A percentile compares a stretch with the other conserved stretches of the same genome.
These are phyloP conservation scores for Gymnoscelis rufifasciata DNA, from an alignment of 2,888 invertebrate species.

Conservation along the genomic window DNA sequence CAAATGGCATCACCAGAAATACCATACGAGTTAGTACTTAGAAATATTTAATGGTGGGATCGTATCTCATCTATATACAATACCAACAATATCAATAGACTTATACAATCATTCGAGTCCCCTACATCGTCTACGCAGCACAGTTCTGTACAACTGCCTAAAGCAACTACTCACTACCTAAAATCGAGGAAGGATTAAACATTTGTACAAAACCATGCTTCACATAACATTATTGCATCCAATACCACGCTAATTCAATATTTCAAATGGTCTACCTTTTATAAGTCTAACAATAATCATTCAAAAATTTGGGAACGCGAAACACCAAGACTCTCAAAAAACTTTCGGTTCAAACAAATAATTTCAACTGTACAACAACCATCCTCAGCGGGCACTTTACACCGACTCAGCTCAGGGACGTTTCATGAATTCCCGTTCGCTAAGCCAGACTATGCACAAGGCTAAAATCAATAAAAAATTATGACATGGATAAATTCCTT, in stretches of 20 bases:
- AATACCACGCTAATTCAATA: slow-evolving; percentile 67
- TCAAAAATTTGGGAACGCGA: slow-evolving; percentile 50
- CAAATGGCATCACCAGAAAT: slow-evolving; percentile 59
- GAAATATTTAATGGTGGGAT: slow-evolving; percentile 78
- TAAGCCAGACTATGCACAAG: slow-evolving; percentile 10
- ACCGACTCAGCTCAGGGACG: neutral
- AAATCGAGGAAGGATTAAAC: slow-evolving; percentile 8
- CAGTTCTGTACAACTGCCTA: slow-evolving; percentile 27
- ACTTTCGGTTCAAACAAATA: slow-evolving; percentile 37
- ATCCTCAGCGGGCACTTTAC: slow-evolving; percentile 29
- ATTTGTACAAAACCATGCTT: slow-evolving; percentile 43
- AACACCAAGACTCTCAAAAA: slow-evolving; percentile 48
- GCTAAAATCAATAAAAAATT: slow-evolving; percentile 41
- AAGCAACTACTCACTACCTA: slow-evolving; percentile 7
- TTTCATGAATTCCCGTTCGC: neutral
- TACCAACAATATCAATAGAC: slow-evolving; percentile 72
- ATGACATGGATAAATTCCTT: slow-evolving; percentile 52
- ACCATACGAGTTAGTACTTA: slow-evolving; percentile 73
- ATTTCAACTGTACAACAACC: slow-evolving; percentile 35
- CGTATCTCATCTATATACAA: slow-evolving; percentile 76
- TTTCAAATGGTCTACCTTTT: slow-evolving; percentile 65
- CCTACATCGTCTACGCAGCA: slow-evolving; percentile 45
- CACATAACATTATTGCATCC: slow-evolving; percentile 67
- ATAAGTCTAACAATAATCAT: slow-evolving; percentile 44
- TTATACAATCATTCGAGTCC: slow-evolving; percentile 74